These are phyloP conservation scores for Gonioctena quinquepunctata DNA, from an alignment of 1,140 invertebrate genomes.

Conservation along the genomic window DNA sequence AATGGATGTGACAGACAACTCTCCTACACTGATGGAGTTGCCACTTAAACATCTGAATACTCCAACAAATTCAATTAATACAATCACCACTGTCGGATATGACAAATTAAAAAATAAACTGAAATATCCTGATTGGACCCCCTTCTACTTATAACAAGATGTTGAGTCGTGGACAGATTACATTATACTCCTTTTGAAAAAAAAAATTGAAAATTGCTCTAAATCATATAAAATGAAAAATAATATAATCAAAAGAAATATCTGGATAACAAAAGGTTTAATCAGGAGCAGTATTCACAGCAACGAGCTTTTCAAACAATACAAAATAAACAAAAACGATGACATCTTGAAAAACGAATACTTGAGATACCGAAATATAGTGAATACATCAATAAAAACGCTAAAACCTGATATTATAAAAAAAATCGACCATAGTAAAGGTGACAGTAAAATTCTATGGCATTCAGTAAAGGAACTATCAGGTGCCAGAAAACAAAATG, in stretches of 20 bases:
- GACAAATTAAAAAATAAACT: neutral
- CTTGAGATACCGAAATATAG: too few species aligned
- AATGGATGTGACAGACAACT: slow-evolving; percentile 5
- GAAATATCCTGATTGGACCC: neutral
- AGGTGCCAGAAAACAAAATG: neutral
- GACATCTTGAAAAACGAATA: neutral
- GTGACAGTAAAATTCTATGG: neutral
- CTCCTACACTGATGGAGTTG: slow-evolving; percentile 2
- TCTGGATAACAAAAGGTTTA: too few species aligned
- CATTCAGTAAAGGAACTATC: neutral
- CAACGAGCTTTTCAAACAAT: neutral
- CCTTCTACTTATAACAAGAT: neutral
- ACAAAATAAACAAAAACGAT: neutral
- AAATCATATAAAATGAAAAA: neutral
- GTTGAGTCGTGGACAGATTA: neutral
- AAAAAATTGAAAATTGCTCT: neutral
- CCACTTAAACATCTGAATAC: neutral
- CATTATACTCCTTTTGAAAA: neutral
- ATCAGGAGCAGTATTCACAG: too few species aligned
- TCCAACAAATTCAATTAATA: neutral
- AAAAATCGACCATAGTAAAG: neutral
- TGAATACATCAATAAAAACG: neutral
- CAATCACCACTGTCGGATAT: neutral
- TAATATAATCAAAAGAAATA: neutral
- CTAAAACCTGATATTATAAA: neutral